Evolutionary conservation across 2,888 invertebrate species (phyloP).

Genomic region (Nymphalis c-album): DNA sequence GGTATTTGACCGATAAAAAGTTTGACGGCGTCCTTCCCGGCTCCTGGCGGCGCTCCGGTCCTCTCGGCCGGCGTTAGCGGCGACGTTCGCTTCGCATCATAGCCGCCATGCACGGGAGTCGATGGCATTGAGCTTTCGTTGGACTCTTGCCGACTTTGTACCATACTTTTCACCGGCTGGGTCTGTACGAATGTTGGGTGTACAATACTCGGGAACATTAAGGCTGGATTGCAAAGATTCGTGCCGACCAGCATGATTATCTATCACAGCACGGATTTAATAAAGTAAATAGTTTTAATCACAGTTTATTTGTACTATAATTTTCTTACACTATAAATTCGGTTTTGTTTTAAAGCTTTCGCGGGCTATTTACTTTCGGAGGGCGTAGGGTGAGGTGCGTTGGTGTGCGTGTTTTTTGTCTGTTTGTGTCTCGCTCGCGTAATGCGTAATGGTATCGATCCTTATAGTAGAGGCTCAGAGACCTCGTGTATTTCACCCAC

Average conservation of each 20-base stretch:
- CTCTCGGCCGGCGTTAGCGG: conserved; percentile 70
- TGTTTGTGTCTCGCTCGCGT: conserved; percentile 61
- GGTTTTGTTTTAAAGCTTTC: conserved; percentile 76
- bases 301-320: conserved; percentile 66
- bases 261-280: conserved; percentile 54
- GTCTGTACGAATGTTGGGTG: conserved; percentile 57
- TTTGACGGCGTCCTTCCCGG: conserved; percentile 85
- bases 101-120: conserved; percentile 65
- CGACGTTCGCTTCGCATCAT: conserved; percentile 54
- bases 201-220: conserved; percentile 49
- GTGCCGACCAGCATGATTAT: conserved; percentile 68
- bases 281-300: conserved; percentile 39
- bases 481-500: conserved; percentile 59
- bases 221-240: conserved; percentile 62
- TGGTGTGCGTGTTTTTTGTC: conserved; percentile 57
- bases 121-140: conserved; percentile 68
- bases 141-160: conserved; percentile 49
- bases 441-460: conserved; percentile 82
- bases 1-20: conserved; percentile 97
- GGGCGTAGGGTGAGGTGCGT: conserved; percentile 54
- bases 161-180: conserved; percentile 40
- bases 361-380: conserved; percentile 67
- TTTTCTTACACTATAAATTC: conserved; percentile 75
- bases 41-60: conserved; percentile 71
- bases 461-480: conserved; percentile 71